Evolutionary conservation across 2,797 vertebrate genomes (phyloP).

Genomic region (Pangasius krempfi): DNA sequence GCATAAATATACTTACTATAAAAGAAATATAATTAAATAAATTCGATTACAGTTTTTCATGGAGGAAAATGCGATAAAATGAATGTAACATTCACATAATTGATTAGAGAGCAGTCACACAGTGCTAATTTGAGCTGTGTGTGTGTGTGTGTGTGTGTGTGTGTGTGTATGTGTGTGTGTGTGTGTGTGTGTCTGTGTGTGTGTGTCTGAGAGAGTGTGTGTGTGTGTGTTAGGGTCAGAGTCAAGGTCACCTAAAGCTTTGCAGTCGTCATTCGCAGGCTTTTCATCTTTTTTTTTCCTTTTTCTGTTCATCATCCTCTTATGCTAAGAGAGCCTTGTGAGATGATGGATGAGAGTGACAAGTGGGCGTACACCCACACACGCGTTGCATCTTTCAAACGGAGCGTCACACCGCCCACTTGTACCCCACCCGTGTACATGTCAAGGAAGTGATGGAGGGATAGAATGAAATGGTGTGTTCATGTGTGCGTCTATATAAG

Average conservation of each 20-base stretch:
- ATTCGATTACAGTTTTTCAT: background rate
- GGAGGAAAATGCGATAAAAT: background rate
- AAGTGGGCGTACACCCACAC: background rate
- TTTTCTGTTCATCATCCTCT: background rate
- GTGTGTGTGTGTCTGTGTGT: too few relatives aligned
- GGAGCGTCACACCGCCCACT: background rate
- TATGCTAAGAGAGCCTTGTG: background rate
- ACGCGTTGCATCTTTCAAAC: background rate
- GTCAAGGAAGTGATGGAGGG: background rate
- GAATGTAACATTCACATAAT: background rate
- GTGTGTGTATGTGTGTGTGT: too few relatives aligned
- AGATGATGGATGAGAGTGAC: background rate
- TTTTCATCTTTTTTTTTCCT: background rate
- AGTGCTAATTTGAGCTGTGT: background rate
- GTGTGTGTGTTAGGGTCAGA: slow-evolving; percentile 14
- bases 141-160: slow-evolving; percentile 19
- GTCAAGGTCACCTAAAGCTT: background rate
- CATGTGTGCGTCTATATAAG: background rate
- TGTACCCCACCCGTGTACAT: background rate
- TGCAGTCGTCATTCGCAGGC: background rate
- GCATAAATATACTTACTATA: background rate
- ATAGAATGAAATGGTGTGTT: background rate
- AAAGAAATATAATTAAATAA: too few relatives aligned
- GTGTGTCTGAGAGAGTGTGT: background rate
- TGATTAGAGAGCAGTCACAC: slow-evolving; percentile 41